These are phyloP conservation scores for Onychostruthus taczanowskii DNA, from an alignment of 2,113 vertebrate genomes.

Conservation along the genomic window DNA sequence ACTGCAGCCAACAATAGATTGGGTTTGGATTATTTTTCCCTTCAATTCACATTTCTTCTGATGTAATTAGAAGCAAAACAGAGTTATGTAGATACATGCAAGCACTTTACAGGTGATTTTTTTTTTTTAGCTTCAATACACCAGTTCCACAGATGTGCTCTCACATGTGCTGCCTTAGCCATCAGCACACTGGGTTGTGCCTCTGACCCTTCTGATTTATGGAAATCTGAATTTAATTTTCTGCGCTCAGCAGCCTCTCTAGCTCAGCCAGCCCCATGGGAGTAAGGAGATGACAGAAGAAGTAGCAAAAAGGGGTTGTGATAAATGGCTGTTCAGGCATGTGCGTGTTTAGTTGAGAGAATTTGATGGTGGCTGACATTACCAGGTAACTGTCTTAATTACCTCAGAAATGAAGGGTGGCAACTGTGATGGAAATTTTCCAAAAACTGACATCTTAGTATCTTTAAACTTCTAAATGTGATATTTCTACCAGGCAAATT, in stretches of 20 bases:
- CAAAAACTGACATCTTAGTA: background rate
- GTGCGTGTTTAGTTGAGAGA: background rate
- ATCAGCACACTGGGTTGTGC: background rate
- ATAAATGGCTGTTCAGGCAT: background rate
- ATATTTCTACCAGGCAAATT: background rate
- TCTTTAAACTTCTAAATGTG: background rate
- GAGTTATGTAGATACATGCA: background rate
- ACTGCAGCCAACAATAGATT: background rate
- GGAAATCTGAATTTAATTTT: background rate
- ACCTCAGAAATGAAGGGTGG: background rate
- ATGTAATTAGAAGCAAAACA: conserved; percentile 5
- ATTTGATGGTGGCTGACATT: background rate
- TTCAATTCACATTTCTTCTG: background rate
- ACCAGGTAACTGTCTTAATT: background rate
- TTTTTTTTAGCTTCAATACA: background rate
- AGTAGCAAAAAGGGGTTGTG: background rate
- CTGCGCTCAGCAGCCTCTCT: background rate
- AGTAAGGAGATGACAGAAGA: background rate
- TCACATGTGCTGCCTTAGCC: background rate
- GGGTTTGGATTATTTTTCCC: background rate
- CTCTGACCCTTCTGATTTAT: background rate
- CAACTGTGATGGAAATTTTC: background rate
- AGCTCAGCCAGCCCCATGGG: background rate
- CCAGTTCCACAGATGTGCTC: background rate
- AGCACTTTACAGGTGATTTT: background rate